Evolutionary conservation across 2,113 vertebrate genomes (phyloP), one percentile per base, ranked within the genome.

Genomic region (Isichthys henryi): DNA sequence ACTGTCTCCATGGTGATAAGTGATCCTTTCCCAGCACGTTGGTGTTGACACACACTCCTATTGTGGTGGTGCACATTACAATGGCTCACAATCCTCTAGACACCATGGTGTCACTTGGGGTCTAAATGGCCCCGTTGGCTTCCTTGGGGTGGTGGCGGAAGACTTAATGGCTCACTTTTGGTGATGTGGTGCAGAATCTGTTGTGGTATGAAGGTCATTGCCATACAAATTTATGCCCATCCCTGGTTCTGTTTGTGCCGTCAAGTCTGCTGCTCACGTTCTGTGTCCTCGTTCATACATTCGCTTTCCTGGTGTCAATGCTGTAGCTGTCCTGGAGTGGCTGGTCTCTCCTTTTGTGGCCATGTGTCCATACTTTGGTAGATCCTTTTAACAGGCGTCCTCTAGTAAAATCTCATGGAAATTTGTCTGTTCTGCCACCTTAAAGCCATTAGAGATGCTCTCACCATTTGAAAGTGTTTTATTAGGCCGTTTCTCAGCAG

Each of bases 201-300:
- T 17, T 88, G 52, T 70, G 86, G 23, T 56, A 70, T 5, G 5
- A 90, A 90, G 92, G 15, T 88, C 90, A 43, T 89, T 66, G 49
- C 89, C 66, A 89, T 92, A 87, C 91, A 94, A 95, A 94, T 95
- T 92, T 95, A 95, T 95, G 95, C 95, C 95, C 95, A 95, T 96
- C 94, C 89, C 88, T 91, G 21, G 83, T 91, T 91, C 88, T 10
- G 23, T 9, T 89, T 62, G 4, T 88, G 11, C 13, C 49, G 0
- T 50, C 62, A 31, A 53, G 27, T 50, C 15, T 53, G 27, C 15
- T 53, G 13, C 7, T 50, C 11, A 1, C 13, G 3, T 50, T 6
- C 1, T 39, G 11, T 89, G 19, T 43, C 23, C 48, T 56, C 56
- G 1, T 45, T 58, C 21, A 43, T 58, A 8, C 23, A 19, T 21